phyloP scores from a whole-genome alignment of 2,113 vertebrate genomes.

The Dipodomys merriami region DNA sequence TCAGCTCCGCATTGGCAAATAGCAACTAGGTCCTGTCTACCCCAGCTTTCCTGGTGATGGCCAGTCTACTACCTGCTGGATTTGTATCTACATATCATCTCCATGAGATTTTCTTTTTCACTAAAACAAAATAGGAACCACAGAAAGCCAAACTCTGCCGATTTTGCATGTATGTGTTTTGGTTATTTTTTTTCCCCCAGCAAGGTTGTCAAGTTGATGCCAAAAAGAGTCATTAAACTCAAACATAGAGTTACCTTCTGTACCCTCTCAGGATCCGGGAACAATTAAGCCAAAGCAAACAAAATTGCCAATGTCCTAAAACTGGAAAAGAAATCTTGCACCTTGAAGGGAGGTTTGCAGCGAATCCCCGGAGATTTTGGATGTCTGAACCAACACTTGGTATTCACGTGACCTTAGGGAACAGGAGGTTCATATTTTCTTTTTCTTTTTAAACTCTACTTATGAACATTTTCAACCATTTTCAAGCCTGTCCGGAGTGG shows the following conservation, averaged over 20 bases:
- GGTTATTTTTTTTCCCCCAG: constrained; percentile 5
- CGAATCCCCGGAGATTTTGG: neutral
- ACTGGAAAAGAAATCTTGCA: constrained; percentile 36
- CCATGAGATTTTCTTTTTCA: neutral
- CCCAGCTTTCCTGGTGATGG: neutral
- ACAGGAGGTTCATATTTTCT: neutral
- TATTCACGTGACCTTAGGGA: neutral
- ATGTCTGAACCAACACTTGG: neutral
- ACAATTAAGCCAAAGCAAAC: constrained; percentile 76
- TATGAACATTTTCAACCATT: constrained; percentile 31
- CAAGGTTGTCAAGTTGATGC: constrained; percentile 57
- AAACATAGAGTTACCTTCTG: constrained; percentile 66
- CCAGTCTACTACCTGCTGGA: neutral
- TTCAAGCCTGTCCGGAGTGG: constrained; percentile 55
- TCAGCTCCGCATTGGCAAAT: neutral
- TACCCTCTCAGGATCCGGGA: constrained; percentile 67
- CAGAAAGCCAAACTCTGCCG: neutral
- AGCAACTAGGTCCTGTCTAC: neutral
- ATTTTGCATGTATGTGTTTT: constrained; percentile 20
- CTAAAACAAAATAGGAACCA: neutral
- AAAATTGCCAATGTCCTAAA: constrained; percentile 49
- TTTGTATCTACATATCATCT: constrained; percentile 43
- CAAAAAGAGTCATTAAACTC: constrained; percentile 67
- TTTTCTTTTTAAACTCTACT: constrained; percentile 45
- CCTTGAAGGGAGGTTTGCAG: constrained; percentile 31